phyloP scores from a whole-genome alignment of 1,140 invertebrate species.

The Oedothorax gibbosus region DNA sequence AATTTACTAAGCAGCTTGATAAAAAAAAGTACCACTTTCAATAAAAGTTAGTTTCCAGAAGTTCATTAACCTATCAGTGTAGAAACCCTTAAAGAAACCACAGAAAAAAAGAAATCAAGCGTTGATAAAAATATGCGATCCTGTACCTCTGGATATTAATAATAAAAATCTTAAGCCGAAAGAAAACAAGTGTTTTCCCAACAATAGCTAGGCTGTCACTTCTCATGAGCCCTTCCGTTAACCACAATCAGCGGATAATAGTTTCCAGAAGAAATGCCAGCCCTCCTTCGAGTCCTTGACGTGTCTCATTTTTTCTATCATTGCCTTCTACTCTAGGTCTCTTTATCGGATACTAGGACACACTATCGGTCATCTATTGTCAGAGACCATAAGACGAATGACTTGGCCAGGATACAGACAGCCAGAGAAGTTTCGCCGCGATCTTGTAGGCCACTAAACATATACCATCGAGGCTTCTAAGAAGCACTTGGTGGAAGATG shows the following conservation, averaged over 20 bases:
- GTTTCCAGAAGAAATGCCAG: constrained; percentile 36
- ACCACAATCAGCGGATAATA: constrained; percentile 41
- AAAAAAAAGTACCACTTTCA: no score
- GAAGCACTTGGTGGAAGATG: constrained; percentile 8
- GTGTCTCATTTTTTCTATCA: background rate
- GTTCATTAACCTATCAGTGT: no score
- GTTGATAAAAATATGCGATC: background rate
- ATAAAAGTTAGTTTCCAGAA: no score
- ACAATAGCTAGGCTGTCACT: constrained; percentile 33
- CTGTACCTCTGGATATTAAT: background rate
- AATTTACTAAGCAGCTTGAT: no score
- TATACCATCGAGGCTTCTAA: constrained; percentile 36
- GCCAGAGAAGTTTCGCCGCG: constrained; percentile 33
- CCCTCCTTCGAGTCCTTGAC: constrained; percentile 30
- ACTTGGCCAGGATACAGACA: constrained; percentile 42
- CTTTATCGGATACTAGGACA: constrained; percentile 17
- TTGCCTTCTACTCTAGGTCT: constrained; percentile 1
- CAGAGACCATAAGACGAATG: constrained; percentile 44
- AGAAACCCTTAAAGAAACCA: no score
- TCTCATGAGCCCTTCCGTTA: constrained; percentile 31
- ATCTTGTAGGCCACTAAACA: constrained; percentile 25
- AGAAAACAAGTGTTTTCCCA: constrained; percentile 26
- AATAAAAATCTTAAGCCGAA: background rate
- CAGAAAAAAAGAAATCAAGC: no score
- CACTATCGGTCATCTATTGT: constrained; percentile 58